phyloP scores from a whole-genome alignment of 2,113 vertebrate genomes.

The Pelecanus crispus region DNA sequence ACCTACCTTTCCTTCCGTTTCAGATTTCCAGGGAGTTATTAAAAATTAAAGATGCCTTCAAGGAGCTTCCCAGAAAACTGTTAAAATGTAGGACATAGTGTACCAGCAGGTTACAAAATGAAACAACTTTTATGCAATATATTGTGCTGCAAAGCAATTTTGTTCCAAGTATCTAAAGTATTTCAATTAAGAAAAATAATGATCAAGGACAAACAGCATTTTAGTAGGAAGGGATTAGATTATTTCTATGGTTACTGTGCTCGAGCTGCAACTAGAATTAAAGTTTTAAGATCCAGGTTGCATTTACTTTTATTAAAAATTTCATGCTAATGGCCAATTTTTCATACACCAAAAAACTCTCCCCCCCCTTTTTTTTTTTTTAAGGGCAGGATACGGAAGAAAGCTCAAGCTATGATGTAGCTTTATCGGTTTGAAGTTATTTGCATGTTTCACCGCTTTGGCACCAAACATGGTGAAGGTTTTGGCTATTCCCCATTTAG shows the following conservation, averaged over 20 bases:
- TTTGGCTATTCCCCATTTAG: neutral
- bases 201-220: neutral
- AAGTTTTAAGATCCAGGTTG: neutral
- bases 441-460: neutral
- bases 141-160: neutral
- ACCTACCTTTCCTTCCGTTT: constrained; percentile 1
- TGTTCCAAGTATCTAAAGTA: neutral
- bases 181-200: constrained; percentile 52
- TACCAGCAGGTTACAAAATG: constrained; percentile 25
- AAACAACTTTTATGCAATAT: neutral
- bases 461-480: neutral
- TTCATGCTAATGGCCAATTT: neutral
- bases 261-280: neutral
- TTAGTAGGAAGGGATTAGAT: neutral
- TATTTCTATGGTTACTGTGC: constrained; percentile 34
- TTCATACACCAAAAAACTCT: rapidly evolving
- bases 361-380: neutral
- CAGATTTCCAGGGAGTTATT: constrained; percentile 22
- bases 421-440: neutral
- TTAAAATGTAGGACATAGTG: constrained; percentile 28
- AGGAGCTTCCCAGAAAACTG: constrained; percentile 47
- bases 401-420: neutral
- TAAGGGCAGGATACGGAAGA: neutral
- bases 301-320: neutral
- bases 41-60: constrained; percentile 57